A percentile compares a stretch with the other conserved stretches of the same genome.
phyloP scores from a whole-genome alignment of 92 coral and sea anemone species.

The Palythoa heliodiscus region DNA sequence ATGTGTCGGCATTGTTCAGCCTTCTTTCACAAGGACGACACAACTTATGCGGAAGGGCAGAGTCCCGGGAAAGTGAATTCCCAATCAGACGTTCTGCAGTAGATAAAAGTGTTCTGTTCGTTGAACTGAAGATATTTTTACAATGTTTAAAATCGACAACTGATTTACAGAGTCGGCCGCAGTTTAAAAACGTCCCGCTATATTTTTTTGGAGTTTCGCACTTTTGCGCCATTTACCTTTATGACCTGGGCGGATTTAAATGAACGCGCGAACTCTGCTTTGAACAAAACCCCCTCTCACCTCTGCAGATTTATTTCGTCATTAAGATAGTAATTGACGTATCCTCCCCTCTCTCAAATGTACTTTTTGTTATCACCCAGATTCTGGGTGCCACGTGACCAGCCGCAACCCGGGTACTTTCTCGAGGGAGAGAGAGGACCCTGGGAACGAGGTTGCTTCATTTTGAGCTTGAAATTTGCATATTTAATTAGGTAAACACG shows the following conservation, averaged over 20 bases:
- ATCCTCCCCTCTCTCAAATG: neutral
- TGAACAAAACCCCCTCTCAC: constrained; percentile 12
- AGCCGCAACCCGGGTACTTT: no score
- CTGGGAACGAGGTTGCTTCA: no score
- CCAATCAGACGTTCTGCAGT: constrained; percentile 37
- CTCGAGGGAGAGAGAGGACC: no score
- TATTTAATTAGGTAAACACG: no score
- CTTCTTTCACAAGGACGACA: constrained; percentile 61
- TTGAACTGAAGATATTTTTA: constrained; percentile 42
- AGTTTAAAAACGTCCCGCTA: neutral
- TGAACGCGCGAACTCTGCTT: neutral
- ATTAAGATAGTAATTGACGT: neutral
- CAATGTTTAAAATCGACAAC: neutral
- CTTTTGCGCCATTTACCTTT: constrained; percentile 6
- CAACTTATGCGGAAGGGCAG: constrained; percentile 35
- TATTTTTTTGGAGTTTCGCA: neutral
- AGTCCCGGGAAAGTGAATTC: constrained; percentile 7
- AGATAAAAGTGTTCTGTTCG: constrained; percentile 29
- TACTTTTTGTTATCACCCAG: no score
- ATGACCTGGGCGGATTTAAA: neutral
- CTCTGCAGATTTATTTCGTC: constrained; percentile 1
- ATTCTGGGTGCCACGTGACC: no score
- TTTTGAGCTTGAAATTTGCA: no score
- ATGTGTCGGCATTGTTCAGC: constrained; percentile 32
- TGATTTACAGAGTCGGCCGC: neutral